Percentiles rank a stretch among this genome's conserved stretches.
Conservation (phyloP, 2,797 vertebrate species). For the Enteromius unitaeniatus region DNA sequence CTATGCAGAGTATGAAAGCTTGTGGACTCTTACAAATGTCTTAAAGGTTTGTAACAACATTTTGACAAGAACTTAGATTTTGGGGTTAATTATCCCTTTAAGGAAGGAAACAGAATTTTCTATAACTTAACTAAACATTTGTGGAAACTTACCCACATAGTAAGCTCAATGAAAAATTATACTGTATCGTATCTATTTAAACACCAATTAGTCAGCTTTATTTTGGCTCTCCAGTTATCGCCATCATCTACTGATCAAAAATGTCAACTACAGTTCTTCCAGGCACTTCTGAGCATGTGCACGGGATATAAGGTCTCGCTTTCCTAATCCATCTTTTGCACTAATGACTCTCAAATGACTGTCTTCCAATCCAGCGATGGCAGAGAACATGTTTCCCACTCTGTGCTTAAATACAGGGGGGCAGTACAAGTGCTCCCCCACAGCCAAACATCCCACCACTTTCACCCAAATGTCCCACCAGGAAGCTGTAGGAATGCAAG, state of each 20-base stretch:
- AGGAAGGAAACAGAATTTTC: not conserved
- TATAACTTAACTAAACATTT: not conserved
- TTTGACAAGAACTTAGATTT: too few species aligned
- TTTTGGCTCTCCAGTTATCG: not conserved
- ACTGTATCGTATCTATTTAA: not conserved
- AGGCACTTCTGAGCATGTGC: conserved; percentile 1
- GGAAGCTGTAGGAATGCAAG: conserved; percentile 49
- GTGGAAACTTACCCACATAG: not conserved
- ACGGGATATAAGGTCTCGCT: not conserved
- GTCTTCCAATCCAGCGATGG: not conserved
- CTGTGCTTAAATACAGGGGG: conserved; percentile 52
- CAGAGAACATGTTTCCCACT: conserved; percentile 24
- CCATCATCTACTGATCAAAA: not conserved
- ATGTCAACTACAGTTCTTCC: not conserved
- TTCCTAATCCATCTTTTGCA: conserved; percentile 5
- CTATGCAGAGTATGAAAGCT: not conserved
- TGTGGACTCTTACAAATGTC: not conserved
- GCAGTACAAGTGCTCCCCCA: conserved; percentile 13
- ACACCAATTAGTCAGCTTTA: not conserved
- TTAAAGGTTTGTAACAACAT: not conserved
- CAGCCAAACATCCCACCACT: conserved; percentile 28
- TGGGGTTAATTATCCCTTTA: not conserved
- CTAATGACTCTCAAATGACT: conserved; percentile 19
- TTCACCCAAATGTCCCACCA: conserved; percentile 43
- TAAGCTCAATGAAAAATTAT: not conserved